These are phyloP conservation scores for Camponotus vicinus DNA, from an alignment of 1,140 invertebrate genomes.

Conservation along the genomic window DNA sequence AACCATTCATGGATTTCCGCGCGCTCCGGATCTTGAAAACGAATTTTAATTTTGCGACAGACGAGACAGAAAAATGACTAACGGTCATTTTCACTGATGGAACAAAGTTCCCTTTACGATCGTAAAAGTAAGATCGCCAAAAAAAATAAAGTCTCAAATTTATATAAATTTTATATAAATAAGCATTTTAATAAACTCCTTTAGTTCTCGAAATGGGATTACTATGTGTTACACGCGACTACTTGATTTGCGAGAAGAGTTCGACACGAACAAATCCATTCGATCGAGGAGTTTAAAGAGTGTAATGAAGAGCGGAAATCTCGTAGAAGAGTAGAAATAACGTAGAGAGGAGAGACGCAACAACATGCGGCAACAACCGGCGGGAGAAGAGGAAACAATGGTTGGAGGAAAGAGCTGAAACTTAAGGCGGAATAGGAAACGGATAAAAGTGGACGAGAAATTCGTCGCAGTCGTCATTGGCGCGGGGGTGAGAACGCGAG, in stretches of 20 bases:
- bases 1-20: slow-evolving; percentile 9
- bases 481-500: neutral
- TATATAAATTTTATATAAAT: neutral
- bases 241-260: neutral
- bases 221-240: neutral
- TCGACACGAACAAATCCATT: slow-evolving; percentile 14
- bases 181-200: neutral
- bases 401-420: slow-evolving; percentile 42
- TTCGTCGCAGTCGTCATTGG: slow-evolving; percentile 65
- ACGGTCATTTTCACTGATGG: neutral
- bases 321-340: slow-evolving; percentile 20
- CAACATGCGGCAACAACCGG: slow-evolving; percentile 18
- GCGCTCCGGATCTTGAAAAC: slow-evolving; percentile 17
- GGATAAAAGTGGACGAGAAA: slow-evolving; percentile 63
- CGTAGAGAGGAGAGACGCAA: neutral
- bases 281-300: slow-evolving; percentile 31
- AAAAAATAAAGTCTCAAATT: neutral
- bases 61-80: neutral
- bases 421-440: slow-evolving; percentile 38
- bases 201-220: neutral
- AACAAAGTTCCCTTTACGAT: neutral
- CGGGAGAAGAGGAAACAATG: slow-evolving; percentile 60
- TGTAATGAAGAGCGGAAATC: slow-evolving; percentile 27
- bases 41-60: slow-evolving; percentile 43
- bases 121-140: neutral